Evolutionary conservation across 2,797 vertebrate species (phyloP).

Genomic region (Etheostoma nigrum): DNA sequence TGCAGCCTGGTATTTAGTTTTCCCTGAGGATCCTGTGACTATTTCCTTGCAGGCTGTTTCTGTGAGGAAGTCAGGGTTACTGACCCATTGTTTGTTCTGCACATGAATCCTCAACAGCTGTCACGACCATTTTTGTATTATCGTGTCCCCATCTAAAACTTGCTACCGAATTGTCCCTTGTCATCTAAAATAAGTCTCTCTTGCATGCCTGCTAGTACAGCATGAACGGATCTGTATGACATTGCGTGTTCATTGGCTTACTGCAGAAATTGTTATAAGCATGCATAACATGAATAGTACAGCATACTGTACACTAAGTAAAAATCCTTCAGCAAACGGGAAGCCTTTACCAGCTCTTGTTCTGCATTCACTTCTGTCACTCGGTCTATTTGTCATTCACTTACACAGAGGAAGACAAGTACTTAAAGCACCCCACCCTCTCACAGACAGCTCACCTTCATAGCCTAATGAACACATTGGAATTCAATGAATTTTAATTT

Average conservation of each 20-base stretch:
- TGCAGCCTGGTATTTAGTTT: slow-evolving; percentile 17
- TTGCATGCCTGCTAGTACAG: background rate
- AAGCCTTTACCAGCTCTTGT: slow-evolving; percentile 2
- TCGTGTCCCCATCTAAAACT: background rate
- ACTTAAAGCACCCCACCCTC: slow-evolving; percentile 65
- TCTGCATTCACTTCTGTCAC: slow-evolving; percentile 46
- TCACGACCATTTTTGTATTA: slow-evolving; percentile 14
- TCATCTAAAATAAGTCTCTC: slow-evolving; percentile 1
- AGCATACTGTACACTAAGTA: background rate
- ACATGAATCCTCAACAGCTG: slow-evolving; percentile 39
- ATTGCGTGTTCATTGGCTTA: background rate
- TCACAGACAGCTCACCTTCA: slow-evolving; percentile 76
- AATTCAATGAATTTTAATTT: slow-evolving; percentile 87
- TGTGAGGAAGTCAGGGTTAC: slow-evolving; percentile 33
- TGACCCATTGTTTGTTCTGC: slow-evolving; percentile 43
- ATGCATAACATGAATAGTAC: background rate
- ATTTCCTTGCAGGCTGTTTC: slow-evolving; percentile 29
- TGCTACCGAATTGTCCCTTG: background rate
- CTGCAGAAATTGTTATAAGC: too few species aligned
- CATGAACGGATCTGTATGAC: background rate
- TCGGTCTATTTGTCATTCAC: slow-evolving; percentile 67
- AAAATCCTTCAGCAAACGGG: slow-evolving; percentile 24
- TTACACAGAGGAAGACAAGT: slow-evolving; percentile 60
- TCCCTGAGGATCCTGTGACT: slow-evolving; percentile 23
- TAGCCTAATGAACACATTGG: slow-evolving; percentile 81